Evolutionary conservation across 2,113 vertebrate species (phyloP).

Genomic region (Rana temporaria): DNA sequence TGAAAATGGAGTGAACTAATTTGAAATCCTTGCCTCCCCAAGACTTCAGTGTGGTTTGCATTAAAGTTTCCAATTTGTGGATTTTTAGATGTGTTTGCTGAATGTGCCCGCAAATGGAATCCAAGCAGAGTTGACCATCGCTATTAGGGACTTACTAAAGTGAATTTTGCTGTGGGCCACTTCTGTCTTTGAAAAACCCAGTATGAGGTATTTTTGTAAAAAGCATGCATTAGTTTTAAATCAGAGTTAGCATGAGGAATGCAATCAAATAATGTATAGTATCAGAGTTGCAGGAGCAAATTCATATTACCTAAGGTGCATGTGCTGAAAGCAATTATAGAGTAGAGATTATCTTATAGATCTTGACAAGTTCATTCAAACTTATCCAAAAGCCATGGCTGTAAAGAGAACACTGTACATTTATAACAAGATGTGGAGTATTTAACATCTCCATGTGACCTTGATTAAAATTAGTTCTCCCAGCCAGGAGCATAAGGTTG

Average conservation of each 20-base stretch:
- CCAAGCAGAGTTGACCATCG: too few relatives aligned
- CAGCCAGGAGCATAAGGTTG: constrained; percentile 6
- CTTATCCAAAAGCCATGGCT: constrained; percentile 4
- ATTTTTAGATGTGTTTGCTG: too few relatives aligned
- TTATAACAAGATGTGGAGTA: constrained; percentile 1
- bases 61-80: too few relatives aligned
- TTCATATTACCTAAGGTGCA: neutral
- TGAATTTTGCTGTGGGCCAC: too few relatives aligned
- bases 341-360: constrained; percentile 22
- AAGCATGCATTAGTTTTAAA: too few relatives aligned
- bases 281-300: neutral
- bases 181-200: too few relatives aligned
- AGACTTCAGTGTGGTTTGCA: too few relatives aligned
- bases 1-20: too few relatives aligned
- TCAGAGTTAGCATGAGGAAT: neutral
- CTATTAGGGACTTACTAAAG: too few relatives aligned
- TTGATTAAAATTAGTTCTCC: constrained; percentile 46
- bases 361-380: constrained; percentile 43
- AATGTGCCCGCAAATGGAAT: too few relatives aligned
- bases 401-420: neutral
- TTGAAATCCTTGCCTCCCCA: too few relatives aligned
- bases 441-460: constrained; percentile 42
- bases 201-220: too few relatives aligned
- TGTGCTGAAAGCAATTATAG: constrained; percentile 14
- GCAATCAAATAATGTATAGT: neutral